Evolutionary conservation across 53 echinoderm and acorn worm species (phyloP), one percentile per base, ranked within the genome.

Genomic region (Glandiceps talaboti): DNA sequence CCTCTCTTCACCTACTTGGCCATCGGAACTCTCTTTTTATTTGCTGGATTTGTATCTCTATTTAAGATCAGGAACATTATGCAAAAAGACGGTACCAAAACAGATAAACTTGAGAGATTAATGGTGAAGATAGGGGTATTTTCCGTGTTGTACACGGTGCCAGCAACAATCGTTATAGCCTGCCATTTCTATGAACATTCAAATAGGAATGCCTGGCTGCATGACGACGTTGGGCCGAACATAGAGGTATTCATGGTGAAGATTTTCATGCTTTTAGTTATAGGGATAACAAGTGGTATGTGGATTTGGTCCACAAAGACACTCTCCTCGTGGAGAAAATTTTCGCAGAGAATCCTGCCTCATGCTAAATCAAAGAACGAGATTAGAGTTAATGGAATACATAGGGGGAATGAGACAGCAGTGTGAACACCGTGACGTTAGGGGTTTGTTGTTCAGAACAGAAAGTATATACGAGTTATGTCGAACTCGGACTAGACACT

Each of bases 221-320:
- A 74, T 0, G 86, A 86, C 1, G 87, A 89, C 30, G 81, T 88
- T 1, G 74, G 82, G n/a, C 99, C 93, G 28, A 99, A 93, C 84
- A 94, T 99, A 81, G 93, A 93, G 82, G 91, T 99, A 26, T 99
- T 91, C 82, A 99, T 99, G 91, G 83, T 99, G 30, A 99, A 99
- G 82, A 89, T 99, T 72, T 99, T 99, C 77, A 99, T 99, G 99
- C 89, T 89, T 28, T 86, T 99, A 10, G 99, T 94, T 27, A 93
- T 99, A 25, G 99, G 99, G 27, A 94, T 99, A 33, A 99, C 99
- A 10, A 94, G 93, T 45, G 99, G 99, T 26, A 99, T 99, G 97
- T 99, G 99, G 99, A 99, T 99, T 31, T 93, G 93, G 99, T 99
- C 99, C 25, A 91, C 99, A 32, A 99, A 99, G 81, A 99, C 99